Evolutionary conservation across 2,113 vertebrate genomes (phyloP), one percentile per base, ranked within the genome.

Genomic region (Gasterosteus nipponicus): DNA sequence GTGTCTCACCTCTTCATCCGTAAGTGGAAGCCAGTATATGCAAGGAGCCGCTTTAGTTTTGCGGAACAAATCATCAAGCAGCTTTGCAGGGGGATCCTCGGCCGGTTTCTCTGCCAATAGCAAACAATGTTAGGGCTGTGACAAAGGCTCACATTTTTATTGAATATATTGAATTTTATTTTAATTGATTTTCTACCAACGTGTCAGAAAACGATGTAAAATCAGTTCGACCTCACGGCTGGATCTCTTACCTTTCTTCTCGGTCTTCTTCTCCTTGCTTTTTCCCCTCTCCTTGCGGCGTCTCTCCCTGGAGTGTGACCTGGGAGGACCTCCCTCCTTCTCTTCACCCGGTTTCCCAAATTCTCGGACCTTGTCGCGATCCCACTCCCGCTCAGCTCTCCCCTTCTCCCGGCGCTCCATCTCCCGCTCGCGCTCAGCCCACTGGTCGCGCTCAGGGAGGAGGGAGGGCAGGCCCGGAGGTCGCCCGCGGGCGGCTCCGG

Each of bases 1-100:
- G 2, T 35, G n/a, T 41, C 78, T 92, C 82, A 96, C 97, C 95
- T 97, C 95, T 54, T 96, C 95, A 16, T 97, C 96, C 1, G 96
- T 96, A n/a, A 97, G 95, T 0, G 96, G 97, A 47, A 98, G 95
- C 96, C 96, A 98, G 83, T 97, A 98, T 84, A 98, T 98, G 88
- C 97, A 98, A 10, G 97, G 97, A 46, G 95, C 94, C 11, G 96
- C 96, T 93, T 97, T 97, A 77, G 97, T 98, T 93, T 98, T 98
- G 19, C 94, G 92, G 87, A 98, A 98, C 64, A 98, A 92, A 77
- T 98, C 97, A 6, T 98, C 97, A 7, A 98, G 90, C 64, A 97
- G 91, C 88, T 98, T 98, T 56, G 96, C 96, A 1, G 96, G 96
- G 0, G 96, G 96, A 66, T 97, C 96, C 76, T 97, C 96, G 1